These are phyloP conservation scores for Plodia interpunctella DNA, from an alignment of 1,140 invertebrate species.

Conservation along the genomic window DNA sequence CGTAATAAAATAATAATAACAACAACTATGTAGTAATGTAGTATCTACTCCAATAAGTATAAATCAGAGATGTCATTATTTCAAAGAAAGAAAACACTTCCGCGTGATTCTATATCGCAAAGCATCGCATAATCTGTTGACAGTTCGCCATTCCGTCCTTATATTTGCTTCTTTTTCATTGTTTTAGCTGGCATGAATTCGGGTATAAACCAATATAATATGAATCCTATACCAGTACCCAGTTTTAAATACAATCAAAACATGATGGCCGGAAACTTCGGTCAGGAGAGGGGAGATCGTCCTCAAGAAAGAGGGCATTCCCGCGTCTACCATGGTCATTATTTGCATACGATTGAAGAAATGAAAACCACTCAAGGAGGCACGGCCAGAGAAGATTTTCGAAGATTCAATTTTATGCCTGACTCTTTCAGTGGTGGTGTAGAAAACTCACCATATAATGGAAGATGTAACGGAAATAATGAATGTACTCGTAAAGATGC, in stretches of 20 bases:
- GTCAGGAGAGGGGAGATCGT: not conserved
- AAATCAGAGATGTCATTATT: too few relatives aligned
- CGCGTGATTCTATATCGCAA: too few relatives aligned
- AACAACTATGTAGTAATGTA: too few relatives aligned
- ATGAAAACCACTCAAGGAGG: slow-evolving; percentile 23
- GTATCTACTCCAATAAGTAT: too few relatives aligned
- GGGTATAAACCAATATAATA: not conserved
- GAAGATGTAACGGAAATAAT: slow-evolving; percentile 27
- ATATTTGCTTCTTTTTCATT: not conserved
- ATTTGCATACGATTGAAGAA: slow-evolving; percentile 28
- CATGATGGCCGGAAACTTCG: not conserved
- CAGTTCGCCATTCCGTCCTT: too few relatives aligned
- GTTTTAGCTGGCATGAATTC: not conserved
- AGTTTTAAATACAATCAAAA: not conserved
- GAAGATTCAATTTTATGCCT: slow-evolving; percentile 28
- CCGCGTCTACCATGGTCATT: slow-evolving; percentile 37
- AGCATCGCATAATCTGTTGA: too few relatives aligned
- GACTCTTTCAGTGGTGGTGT: slow-evolving; percentile 15
- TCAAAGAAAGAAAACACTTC: too few relatives aligned
- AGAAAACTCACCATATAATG: slow-evolving; percentile 21
- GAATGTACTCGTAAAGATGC: slow-evolving; percentile 39
- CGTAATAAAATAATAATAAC: too few relatives aligned
- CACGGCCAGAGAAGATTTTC: slow-evolving; percentile 26
- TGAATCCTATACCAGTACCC: not conserved
- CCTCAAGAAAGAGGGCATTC: slow-evolving; percentile 42